Base-by-base conservation (phyloP, 64 coral and sea anemone species). In the Montipora foliosa region DNA sequence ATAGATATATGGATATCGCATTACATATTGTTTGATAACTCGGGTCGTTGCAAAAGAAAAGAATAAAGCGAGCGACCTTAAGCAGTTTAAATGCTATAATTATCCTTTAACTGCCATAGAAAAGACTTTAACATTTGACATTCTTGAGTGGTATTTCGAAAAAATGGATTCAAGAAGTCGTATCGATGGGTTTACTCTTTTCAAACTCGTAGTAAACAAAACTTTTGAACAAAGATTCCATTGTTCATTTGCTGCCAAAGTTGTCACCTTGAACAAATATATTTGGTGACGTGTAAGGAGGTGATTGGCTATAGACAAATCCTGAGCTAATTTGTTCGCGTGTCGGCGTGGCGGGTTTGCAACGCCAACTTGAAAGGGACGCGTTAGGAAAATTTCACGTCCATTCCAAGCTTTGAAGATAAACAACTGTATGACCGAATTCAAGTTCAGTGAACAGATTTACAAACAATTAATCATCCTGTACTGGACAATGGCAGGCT, bases 281-380 rank as follows among this genome's bases (percentile, higher is more conserved):
- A 86, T 68, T 66, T 86, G 44, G 19, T 86, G 82, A 86, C 82
- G 82, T 86, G 8, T 17, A 8, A 51, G 1, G 44, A 46, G 16
- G 1, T 86, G 5, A 86, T 86, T 86, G 64, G 82, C 82, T 51
- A 17, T 1, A 37, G 5, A n/a, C 67, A 67, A 84, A 67, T 84
- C 82, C 16, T n/a, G 21, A 50, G 66, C 82, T 86, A 86, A 86
- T 86, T 50, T 86, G 82, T 51, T 86, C 82, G 82, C 82, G 82
- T 86, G 82, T 71, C 82, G 82, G 82, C 82, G 82, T 86, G 82
- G 82, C 62, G 82, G 64, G 82, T 29, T 86, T 8, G 44, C n/a
- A 78, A 78, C 74, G 15, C 29, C 59, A 16, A 76, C n/a, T 74
- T 78, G 45, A 78, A 72, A 86, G 66, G 66, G 82, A 86, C 82